phyloP scores from a whole-genome alignment of 35 echinoderm and acorn worm species.

The Apostichopus parvimensis region DNA sequence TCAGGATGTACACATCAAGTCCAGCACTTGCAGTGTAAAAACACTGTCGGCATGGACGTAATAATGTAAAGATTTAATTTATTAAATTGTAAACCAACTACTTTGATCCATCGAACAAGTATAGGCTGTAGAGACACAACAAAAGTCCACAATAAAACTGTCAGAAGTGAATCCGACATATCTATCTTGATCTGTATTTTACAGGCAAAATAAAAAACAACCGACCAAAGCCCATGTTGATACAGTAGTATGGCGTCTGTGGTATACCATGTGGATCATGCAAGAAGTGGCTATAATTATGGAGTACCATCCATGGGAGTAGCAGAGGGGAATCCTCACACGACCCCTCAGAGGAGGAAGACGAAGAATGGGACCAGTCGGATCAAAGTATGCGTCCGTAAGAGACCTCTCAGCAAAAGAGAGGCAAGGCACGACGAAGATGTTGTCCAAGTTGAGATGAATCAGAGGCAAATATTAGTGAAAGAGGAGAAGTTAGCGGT shows the following conservation, averaged over 20 bases:
- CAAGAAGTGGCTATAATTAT: conserved; percentile 70
- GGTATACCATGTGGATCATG: conserved; percentile 41
- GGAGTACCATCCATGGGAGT: conserved; percentile 62
- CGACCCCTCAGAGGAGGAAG: conserved; percentile 1
- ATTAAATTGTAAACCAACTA: too few relatives aligned
- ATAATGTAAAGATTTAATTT: too few relatives aligned
- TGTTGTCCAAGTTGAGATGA: conserved; percentile 52
- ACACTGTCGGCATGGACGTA: too few relatives aligned
- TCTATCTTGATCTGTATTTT: too few relatives aligned
- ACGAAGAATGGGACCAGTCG: not conserved
- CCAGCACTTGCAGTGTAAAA: too few relatives aligned
- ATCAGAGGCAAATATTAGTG: conserved; percentile 44
- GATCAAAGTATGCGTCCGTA: conserved; percentile 87
- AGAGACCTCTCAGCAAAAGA: conserved; percentile 78
- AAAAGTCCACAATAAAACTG: too few relatives aligned
- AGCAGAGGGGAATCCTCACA: not conserved
- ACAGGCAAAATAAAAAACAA: too few relatives aligned
- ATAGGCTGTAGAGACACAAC: too few relatives aligned
- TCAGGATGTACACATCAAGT: too few relatives aligned
- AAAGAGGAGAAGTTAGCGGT: conserved; percentile 79
- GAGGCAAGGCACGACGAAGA: conserved; percentile 71
- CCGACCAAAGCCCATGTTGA: too few relatives aligned
- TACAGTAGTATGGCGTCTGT: not conserved
- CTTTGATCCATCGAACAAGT: too few relatives aligned
- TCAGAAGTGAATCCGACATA: too few relatives aligned